Base-by-base conservation (phyloP, 92 coral and sea anemone species). In the Siderastrea siderea region DNA sequence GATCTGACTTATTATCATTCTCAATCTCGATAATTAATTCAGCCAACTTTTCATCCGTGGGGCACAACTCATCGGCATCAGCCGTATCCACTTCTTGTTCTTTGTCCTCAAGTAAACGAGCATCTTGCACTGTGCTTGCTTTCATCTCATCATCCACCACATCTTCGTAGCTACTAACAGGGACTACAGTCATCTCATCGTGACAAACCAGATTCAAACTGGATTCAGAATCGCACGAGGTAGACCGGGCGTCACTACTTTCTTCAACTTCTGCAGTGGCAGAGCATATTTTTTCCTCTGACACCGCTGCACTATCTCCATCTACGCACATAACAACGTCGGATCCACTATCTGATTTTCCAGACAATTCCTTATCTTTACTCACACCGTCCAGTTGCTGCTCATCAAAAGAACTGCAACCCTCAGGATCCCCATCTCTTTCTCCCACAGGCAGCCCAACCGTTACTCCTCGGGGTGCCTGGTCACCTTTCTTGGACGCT, bases 381-480 rank as follows among this genome's bases (percentile, higher is more conserved):
- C 54, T 52, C 8, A 19, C 83, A 49, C 7, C 3, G 4, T n/a
- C 17, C 2, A n/a, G 55, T 46, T 82, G 58, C 4, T 55, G 86
- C 6, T 82, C 86, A 47, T 74, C 87, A 44, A 84, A n/a, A 38
- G 64, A 62, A 67, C 48, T 84, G 52, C 73, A 73, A 3, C 87
- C 87, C 51, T 84, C 87, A 59, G 73, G 87, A 9, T n/a, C 73
- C 19, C 78, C 87, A 60, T 84, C 80, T 63, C 87, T 74, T 43
- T 84, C 87, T 0, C 80, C 80, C 59, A 73, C 80, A 71, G 80
- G 80, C 5, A 72, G 1, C 51, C 38, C 71, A 66, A 50, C 63
- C n/a, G 61, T 48, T 62, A 6, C 2, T 15, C 19, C 62, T 12
- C 38, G 12, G 11, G 6, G 1, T 5, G 48, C 15, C n/a, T 68